Percentiles rank a stretch among this genome's conserved stretches.
These are phyloP conservation scores for Podarcis lilfordi DNA, from an alignment of 2,797 vertebrate genomes.

Conservation along the genomic window DNA sequence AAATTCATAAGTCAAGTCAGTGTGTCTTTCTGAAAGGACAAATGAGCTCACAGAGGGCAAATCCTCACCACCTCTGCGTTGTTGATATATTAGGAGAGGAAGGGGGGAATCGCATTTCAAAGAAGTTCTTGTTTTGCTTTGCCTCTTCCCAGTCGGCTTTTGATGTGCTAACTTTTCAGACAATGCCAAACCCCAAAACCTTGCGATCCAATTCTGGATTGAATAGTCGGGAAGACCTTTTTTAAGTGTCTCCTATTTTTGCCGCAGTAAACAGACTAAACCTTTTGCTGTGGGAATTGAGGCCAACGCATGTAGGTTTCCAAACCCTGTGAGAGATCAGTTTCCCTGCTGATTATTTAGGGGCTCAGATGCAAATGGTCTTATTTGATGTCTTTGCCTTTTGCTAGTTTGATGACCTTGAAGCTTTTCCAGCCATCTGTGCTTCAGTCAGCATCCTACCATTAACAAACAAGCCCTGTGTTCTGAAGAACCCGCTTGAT, in stretches of 20 bases:
- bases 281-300: not conserved
- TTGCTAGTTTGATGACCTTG: not conserved
- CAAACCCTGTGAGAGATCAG: not conserved
- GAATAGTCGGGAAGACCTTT: not conserved
- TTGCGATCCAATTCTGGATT: not conserved
- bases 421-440: not conserved
- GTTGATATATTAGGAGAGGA: not conserved
- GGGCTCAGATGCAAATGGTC: not conserved
- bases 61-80: not conserved
- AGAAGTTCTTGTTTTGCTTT: not conserved
- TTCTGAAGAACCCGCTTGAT: not conserved
- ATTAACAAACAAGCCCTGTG: not conserved
- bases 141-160: not conserved
- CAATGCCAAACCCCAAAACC: not conserved
- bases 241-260: not conserved
- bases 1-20: not conserved
- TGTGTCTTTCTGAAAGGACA: not conserved
- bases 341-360: conserved; percentile 8
- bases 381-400: not conserved
- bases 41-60: not conserved
- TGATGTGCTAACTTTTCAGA: conserved; percentile 4
- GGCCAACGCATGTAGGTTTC: not conserved
- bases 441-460: not conserved
- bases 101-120: not conserved
- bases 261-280: not conserved